phyloP scores from a whole-genome alignment of 2,888 invertebrate species.

The Erebia ligea region DNA sequence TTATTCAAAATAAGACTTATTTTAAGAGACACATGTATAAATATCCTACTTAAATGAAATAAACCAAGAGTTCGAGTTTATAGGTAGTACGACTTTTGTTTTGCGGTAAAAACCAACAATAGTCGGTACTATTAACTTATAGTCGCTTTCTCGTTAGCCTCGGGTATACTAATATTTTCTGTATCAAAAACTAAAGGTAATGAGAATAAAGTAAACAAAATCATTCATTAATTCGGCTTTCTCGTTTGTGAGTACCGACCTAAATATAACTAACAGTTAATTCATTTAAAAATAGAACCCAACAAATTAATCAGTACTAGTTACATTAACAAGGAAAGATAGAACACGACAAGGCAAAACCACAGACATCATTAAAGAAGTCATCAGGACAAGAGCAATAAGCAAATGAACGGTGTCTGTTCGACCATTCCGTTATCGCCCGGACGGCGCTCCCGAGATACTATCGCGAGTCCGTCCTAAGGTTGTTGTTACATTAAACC shows the following conservation, averaged over 20 bases:
- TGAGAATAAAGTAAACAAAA: too few relatives aligned
- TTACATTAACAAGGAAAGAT: slow-evolving; percentile 65
- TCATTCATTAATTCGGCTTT: background rate
- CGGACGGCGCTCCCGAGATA: slow-evolving; percentile 62
- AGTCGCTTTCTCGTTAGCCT: background rate
- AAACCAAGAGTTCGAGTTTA: too few relatives aligned
- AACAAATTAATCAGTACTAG: slow-evolving; percentile 43
- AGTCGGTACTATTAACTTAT: too few relatives aligned
- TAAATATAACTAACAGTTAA: background rate
- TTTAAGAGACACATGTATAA: too few relatives aligned
- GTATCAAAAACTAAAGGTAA: too few relatives aligned
- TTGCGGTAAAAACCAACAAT: too few relatives aligned
- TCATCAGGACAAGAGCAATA: slow-evolving; percentile 68
- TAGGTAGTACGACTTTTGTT: too few relatives aligned
- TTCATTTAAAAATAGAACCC: background rate
- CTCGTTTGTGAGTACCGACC: background rate
- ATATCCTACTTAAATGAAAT: too few relatives aligned
- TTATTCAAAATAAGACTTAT: too few relatives aligned
- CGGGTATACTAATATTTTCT: background rate
- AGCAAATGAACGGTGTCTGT: slow-evolving; percentile 72
- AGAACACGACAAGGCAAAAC: slow-evolving; percentile 49
- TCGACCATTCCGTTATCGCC: slow-evolving; percentile 66
- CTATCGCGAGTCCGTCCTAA: slow-evolving; percentile 73
- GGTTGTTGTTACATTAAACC: slow-evolving; percentile 32
- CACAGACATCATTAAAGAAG: slow-evolving; percentile 59